Conservation (phyloP, 2,113 vertebrate genomes). For the Nesoenas mayeri region DNA sequence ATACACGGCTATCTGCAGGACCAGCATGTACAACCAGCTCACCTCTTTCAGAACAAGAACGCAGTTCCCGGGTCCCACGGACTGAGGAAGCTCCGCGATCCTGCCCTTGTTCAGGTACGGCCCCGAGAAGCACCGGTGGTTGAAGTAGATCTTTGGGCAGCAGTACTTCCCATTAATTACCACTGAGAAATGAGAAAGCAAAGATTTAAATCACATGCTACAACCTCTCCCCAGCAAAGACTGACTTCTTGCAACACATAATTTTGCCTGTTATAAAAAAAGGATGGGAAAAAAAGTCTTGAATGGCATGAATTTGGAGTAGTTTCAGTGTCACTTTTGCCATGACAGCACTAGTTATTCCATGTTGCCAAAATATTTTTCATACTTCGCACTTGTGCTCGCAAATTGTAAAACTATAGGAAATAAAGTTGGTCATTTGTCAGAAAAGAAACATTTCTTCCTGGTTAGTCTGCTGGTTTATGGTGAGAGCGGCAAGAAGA, state of each 20-base stretch:
- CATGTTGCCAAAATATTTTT: neutral
- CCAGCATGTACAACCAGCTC: neutral
- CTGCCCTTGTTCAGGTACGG: constrained; percentile 98
- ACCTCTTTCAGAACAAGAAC: constrained; percentile 97
- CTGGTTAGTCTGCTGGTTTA: neutral
- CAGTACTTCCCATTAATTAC: constrained; percentile 92
- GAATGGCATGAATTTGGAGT: neutral
- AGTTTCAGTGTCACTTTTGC: neutral
- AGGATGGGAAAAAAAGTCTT: neutral
- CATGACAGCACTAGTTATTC: neutral
- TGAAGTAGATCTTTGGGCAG: constrained; percentile 98
- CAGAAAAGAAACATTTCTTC: neutral
- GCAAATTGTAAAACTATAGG: neutral
- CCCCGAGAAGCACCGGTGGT: constrained; percentile 97
- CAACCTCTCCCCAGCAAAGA: neutral
- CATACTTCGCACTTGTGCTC: neutral
- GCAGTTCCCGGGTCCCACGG: constrained; percentile 95
- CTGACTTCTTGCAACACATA: neutral
- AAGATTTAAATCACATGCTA: neutral
- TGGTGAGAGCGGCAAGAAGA: neutral
- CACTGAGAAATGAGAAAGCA: constrained; percentile 71
- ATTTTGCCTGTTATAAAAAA: neutral
- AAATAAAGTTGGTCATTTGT: neutral
- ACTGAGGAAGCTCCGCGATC: constrained; percentile 96
- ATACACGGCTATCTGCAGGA: neutral